These are phyloP conservation scores for Plectropomus leopardus DNA, from an alignment of 2,113 vertebrate genomes.

Conservation along the genomic window DNA sequence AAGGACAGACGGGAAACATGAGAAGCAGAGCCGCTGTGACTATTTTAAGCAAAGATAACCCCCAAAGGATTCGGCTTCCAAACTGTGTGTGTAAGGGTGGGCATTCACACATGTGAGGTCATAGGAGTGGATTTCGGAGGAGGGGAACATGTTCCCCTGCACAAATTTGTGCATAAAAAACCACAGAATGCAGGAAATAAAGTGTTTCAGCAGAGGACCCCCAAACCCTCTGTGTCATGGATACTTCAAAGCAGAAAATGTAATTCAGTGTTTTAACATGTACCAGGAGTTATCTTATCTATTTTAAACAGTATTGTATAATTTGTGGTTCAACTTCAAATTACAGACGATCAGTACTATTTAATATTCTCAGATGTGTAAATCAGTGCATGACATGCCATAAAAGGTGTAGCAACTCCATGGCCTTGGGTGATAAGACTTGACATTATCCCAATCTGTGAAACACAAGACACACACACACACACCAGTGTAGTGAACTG, in stretches of 20 bases:
- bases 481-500: neutral
- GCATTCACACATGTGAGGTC: neutral
- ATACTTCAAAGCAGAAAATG: neutral
- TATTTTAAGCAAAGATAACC: conserved; percentile 70
- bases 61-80: conserved; percentile 7
- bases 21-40: conserved; percentile 44
- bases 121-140: too few relatives aligned
- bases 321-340: neutral
- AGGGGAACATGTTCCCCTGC: too few relatives aligned
- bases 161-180: too few relatives aligned
- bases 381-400: neutral
- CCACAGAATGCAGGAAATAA: too few relatives aligned
- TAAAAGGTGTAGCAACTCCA: neutral
- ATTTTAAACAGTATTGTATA: too few relatives aligned
- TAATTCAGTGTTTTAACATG: neutral
- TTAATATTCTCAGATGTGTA: neutral
- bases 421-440: neutral
- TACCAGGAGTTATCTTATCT: neutral
- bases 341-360: neutral
- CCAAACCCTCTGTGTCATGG: too few relatives aligned
- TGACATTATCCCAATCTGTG: conserved; percentile 16
- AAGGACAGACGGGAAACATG: conserved; percentile 48
- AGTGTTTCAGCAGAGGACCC: too few relatives aligned
- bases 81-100: neutral
- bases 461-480: neutral